Percentiles rank a stretch among this genome's conserved stretches.
Evolutionary conservation across 2,797 vertebrate species (phyloP).

Genomic region (Trachops cirrhosus): DNA sequence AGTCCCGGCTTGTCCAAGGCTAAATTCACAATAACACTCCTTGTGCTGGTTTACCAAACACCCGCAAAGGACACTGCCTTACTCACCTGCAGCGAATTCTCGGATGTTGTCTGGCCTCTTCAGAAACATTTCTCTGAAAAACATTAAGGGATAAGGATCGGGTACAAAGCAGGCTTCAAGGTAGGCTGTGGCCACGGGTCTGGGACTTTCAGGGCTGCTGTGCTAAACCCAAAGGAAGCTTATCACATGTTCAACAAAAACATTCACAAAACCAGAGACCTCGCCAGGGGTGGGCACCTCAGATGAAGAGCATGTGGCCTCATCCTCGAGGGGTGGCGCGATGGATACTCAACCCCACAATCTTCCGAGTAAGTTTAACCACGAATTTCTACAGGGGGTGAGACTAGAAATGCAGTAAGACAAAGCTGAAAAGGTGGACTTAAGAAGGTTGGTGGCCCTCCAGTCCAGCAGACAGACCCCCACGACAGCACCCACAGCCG

Average conservation of each 20-base stretch:
- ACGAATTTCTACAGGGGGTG: fast-evolving
- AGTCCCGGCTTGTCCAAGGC: background rate
- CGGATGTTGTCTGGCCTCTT: constrained; percentile 73
- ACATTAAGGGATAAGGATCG: background rate
- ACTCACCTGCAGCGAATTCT: constrained; percentile 79
- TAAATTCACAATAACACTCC: background rate
- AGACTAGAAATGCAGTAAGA: background rate
- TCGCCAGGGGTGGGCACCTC: background rate
- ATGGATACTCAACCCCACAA: background rate
- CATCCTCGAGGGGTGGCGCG: background rate
- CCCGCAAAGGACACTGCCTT: fast-evolving
- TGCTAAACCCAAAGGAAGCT: background rate
- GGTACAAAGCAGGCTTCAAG: background rate
- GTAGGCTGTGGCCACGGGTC: background rate
- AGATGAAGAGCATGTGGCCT: background rate
- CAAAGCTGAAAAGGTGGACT: background rate
- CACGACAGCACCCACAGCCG: fast-evolving
- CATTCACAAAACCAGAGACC: background rate
- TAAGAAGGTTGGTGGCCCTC: background rate
- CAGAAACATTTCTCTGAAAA: constrained; percentile 77
- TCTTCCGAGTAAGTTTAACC: background rate
- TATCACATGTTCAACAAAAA: background rate
- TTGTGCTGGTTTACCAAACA: background rate
- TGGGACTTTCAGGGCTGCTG: background rate
- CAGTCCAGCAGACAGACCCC: background rate